phyloP scores from a whole-genome alignment of 1,140 invertebrate genomes.

The Wasmannia auropunctata region DNA sequence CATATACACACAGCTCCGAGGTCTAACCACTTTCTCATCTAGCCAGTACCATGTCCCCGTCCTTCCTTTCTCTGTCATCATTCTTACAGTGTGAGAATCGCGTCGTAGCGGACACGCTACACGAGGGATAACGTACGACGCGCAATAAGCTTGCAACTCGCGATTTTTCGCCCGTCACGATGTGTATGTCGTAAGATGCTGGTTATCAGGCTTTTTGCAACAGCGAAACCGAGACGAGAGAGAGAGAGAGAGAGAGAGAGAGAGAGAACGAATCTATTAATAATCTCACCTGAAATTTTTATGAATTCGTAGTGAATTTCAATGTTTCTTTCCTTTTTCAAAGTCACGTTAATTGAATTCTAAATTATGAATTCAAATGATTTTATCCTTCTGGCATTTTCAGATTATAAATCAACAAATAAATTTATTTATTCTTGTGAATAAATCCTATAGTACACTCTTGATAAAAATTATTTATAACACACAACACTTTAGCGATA shows the following conservation, averaged over 20 bases:
- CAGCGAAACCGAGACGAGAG: neutral
- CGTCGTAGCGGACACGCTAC: neutral
- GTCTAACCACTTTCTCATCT: constrained; percentile 36
- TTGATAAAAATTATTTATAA: neutral
- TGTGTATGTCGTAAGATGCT: neutral
- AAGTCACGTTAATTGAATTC: neutral
- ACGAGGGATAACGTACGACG: constrained; percentile 25
- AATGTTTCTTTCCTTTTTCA: neutral
- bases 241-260: neutral
- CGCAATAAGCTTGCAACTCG: constrained; percentile 30
- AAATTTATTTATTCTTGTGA: neutral
- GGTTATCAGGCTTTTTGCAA: constrained; percentile 17
- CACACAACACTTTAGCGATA: neutral
- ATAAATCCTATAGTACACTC: neutral
- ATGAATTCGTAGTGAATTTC: neutral
- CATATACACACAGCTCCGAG: neutral
- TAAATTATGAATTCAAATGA: neutral
- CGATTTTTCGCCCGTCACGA: constrained; percentile 32
- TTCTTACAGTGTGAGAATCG: constrained; percentile 33
- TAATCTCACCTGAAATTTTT: neutral
- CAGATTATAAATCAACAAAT: neutral
- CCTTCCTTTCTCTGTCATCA: constrained; percentile 22
- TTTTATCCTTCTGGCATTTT: neutral
- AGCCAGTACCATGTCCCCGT: neutral
- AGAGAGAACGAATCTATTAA: neutral